Evolutionary conservation across 92 coral and sea anemone species (phyloP).

Genomic region (Plumapathes pennacea): DNA sequence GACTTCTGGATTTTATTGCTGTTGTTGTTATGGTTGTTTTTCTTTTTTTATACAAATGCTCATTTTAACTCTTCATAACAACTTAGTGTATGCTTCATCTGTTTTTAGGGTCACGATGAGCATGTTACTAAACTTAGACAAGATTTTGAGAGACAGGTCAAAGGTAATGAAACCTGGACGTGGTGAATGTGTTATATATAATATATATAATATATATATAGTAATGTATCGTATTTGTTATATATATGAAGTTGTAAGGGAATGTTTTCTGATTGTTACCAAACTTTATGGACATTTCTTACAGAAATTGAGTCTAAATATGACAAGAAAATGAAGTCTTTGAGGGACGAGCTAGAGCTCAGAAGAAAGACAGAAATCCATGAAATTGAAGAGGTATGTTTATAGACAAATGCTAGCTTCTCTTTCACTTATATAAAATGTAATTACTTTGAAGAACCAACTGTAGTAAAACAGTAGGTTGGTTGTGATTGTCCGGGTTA

Average conservation of each 20-base stretch:
- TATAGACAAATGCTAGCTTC: background rate
- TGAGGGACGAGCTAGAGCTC: conserved; percentile 91
- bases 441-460: no score
- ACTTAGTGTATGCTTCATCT: no score
- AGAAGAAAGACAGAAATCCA: conserved; percentile 97
- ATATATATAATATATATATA: no score
- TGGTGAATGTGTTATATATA: background rate
- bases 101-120: conserved; percentile 83
- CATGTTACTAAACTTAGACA: conserved; percentile 92
- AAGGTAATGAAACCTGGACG: no score
- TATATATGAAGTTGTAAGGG: background rate
- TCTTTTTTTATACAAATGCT: no score
- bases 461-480: no score
- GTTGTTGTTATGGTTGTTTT: background rate
- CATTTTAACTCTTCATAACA: no score
- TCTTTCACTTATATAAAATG: background rate
- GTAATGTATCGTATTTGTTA: no score
- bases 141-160: conserved; percentile 97
- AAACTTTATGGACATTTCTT: background rate
- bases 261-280: background rate
- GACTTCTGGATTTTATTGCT: no score
- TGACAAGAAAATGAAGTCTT: conserved; percentile 95
- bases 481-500: no score
- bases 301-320: conserved; percentile 95
- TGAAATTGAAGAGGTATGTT: conserved; percentile 94